A percentile compares a stretch with the other conserved stretches of the same genome.
These are phyloP conservation scores for Ochotona princeps DNA, from an alignment of 2,113 vertebrate genomes.

Conservation along the genomic window DNA sequence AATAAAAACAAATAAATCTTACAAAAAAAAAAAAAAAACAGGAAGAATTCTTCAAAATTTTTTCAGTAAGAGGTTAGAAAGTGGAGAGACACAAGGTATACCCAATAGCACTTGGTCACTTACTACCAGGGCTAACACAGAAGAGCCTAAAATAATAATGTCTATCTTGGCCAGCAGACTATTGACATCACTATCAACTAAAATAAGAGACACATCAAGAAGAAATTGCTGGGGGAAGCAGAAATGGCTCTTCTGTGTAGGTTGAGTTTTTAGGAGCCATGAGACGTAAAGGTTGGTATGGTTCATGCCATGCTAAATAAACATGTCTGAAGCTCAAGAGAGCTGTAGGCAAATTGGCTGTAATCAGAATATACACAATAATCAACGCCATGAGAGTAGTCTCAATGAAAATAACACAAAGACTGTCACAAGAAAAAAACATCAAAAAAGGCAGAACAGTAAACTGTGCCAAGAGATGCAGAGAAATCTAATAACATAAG, in stretches of 20 bases:
- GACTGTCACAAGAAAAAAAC: neutral
- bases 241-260: neutral
- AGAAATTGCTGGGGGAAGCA: neutral
- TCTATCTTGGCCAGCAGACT: neutral
- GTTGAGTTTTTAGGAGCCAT: neutral
- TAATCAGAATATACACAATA: neutral
- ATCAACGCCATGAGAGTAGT: neutral
- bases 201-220: neutral
- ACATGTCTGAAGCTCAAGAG: neutral
- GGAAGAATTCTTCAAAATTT: neutral
- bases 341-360: neutral
- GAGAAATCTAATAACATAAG: neutral
- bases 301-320: neutral
- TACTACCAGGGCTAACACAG: neutral
- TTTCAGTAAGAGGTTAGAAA: neutral
- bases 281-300: neutral
- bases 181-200: neutral
- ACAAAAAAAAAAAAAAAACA: neutral
- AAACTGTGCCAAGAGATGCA: neutral
- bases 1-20: too few species aligned
- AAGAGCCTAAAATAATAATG: neutral
- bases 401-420: neutral
- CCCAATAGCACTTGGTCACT: neutral
- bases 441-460: neutral
- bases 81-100: neutral